Base-by-base conservation (phyloP, 2,113 vertebrate genomes). In the Ailuropoda melanoleuca region DNA sequence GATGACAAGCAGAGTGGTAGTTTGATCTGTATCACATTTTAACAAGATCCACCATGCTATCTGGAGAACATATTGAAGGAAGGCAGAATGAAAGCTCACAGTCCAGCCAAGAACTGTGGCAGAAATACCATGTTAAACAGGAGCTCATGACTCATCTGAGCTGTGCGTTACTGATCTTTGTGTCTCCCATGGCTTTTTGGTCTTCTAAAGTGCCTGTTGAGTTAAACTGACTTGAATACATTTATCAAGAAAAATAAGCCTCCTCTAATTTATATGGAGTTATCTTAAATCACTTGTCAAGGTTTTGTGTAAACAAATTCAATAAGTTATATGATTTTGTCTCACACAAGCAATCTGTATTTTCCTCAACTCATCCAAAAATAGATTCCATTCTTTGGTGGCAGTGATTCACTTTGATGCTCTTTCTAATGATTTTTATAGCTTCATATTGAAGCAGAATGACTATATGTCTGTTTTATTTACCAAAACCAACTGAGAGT, bases 201-300 rank as follows among this genome's bases (percentile, higher is more conserved):
- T 72, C 75, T 66, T 53, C 37, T 34, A 90, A 21, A 3, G 6
- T 64, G 13, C 34, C 55, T 78, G 23, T 23, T 90, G 15, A 92
- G 78, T 31, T 64, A 64, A 43, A 64, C 0, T 81, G 21, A 93
- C 50, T 77, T 64, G 17, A 89, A 82, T 50, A 86, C 3, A 86
- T 46, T 70, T 86, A 77, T 21, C 19, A 92, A 93, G 70, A 89
- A 83, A 93, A 94, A 89, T 24, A 24, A 78, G 11, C 7, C 19
- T 88, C 78, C 62, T 90, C 34, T 83, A 77, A 93, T 91, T 95
- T 74, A 75, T 17, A 92, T 78, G 58, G 21, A 62, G 91, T 94
- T 95, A 95, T 82, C n/a, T 82, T 81, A 85, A 68, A 60, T 9
- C 21, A 94, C 8, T 58, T 94, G 13, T 81, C 46, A 82, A 93